Conservation (phyloP, 2,888 invertebrate species). For the Ophioninae sp. region DNA sequence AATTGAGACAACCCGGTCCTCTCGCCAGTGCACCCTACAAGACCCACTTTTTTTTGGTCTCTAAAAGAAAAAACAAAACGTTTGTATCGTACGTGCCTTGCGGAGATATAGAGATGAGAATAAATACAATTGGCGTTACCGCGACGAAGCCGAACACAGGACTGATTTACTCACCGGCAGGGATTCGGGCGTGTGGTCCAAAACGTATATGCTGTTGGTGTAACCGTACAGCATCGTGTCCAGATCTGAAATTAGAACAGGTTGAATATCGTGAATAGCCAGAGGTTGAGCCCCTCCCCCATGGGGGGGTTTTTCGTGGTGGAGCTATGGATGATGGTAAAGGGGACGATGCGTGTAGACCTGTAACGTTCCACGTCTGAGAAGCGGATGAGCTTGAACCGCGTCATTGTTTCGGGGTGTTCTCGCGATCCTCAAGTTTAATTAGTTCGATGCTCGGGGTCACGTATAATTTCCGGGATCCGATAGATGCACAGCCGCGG, state of each 20-base stretch:
- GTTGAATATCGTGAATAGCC: conserved; percentile 19
- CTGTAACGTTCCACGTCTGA: too few relatives aligned
- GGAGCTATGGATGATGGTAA: too few relatives aligned
- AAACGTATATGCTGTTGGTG: conserved; percentile 78
- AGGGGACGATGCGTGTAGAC: too few relatives aligned
- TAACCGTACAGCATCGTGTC: conserved; percentile 80
- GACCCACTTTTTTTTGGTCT: background rate
- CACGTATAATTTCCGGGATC: too few relatives aligned
- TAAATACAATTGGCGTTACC: too few relatives aligned
- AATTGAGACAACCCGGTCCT: conserved; percentile 26
- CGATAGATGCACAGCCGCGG: too few relatives aligned
- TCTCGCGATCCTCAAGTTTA: too few relatives aligned
- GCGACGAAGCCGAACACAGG: too few relatives aligned
- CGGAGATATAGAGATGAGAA: too few relatives aligned
- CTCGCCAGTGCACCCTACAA: background rate
- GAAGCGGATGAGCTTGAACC: background rate
- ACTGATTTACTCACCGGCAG: conserved; percentile 70
- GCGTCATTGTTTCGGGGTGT: background rate
- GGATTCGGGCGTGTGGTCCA: conserved; percentile 79
- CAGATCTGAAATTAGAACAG: conserved; percentile 75
- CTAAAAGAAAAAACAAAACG: background rate
- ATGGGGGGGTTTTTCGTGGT: too few relatives aligned
- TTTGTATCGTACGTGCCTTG: background rate
- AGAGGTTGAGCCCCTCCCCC: too few relatives aligned
- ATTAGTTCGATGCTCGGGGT: too few relatives aligned